Evolutionary conservation across 2,888 invertebrate species (phyloP).

Genomic region (Caenorhabditis sinica): DNA sequence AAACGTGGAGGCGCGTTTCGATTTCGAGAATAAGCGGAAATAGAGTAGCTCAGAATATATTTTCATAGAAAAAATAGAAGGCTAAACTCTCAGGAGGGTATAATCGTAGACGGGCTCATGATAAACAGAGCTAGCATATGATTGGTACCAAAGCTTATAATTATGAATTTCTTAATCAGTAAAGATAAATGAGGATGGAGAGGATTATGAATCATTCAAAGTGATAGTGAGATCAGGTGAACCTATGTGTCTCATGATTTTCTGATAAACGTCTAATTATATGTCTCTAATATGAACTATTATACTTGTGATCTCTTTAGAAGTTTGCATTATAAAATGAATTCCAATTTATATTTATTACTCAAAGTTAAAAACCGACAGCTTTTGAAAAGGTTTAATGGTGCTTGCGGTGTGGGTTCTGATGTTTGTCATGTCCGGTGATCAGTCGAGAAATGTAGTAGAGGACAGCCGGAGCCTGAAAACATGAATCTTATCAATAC

Average conservation of each 20-base stretch:
- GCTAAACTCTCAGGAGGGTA: background rate
- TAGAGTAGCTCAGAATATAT: background rate
- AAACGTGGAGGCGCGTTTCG: background rate
- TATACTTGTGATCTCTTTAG: background rate
- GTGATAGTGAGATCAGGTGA: too few species aligned
- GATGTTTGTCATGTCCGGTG: slow-evolving; percentile 30
- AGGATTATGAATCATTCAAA: too few species aligned
- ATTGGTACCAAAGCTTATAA: too few species aligned
- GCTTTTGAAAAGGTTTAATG: background rate
- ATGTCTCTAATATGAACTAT: too few species aligned
- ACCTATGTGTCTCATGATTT: too few species aligned
- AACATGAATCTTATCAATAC: too few species aligned
- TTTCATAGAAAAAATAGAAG: background rate
- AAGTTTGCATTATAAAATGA: too few species aligned
- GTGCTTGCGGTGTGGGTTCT: background rate
- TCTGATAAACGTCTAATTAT: too few species aligned
- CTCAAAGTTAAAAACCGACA: background rate
- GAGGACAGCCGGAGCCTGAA: slow-evolving; percentile 35
- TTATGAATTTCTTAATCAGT: too few species aligned
- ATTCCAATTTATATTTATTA: background rate
- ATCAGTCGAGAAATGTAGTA: slow-evolving; percentile 54
- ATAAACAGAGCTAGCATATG: background rate
- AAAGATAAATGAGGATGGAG: too few species aligned
- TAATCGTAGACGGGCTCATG: background rate
- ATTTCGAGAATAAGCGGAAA: background rate